Evolutionary conservation across 1,140 invertebrate genomes (phyloP).

Genomic region (Gonioctena quinquepunctata): DNA sequence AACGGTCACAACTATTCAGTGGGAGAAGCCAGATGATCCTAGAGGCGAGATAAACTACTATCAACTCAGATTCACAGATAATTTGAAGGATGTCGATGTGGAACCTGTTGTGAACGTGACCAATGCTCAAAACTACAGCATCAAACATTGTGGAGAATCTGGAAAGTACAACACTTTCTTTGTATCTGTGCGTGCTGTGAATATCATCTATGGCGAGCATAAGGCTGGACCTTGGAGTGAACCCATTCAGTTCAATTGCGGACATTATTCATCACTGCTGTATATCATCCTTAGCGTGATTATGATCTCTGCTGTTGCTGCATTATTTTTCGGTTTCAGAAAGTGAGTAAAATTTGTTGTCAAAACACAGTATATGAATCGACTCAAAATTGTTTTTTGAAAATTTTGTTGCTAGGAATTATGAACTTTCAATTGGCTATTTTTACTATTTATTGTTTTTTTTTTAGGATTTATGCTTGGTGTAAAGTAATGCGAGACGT

Average conservation of each 20-base stretch:
- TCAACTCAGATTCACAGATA: slow-evolving; percentile 54
- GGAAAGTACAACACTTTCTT: slow-evolving; percentile 44
- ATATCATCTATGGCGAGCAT: slow-evolving; percentile 23
- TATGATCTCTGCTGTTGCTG: not conserved
- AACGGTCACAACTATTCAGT: slow-evolving; percentile 59
- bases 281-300: not conserved
- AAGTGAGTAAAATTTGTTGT: too few species aligned
- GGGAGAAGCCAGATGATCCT: slow-evolving; percentile 61
- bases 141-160: slow-evolving; percentile 54
- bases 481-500: slow-evolving; percentile 61
- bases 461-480: slow-evolving; percentile 57
- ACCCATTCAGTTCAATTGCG: slow-evolving; percentile 18
- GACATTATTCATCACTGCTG: not conserved
- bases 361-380: too few species aligned
- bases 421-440: too few species aligned
- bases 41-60: slow-evolving; percentile 68
- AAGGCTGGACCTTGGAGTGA: slow-evolving; percentile 58
- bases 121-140: slow-evolving; percentile 32
- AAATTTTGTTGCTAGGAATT: too few species aligned
- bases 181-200: slow-evolving; percentile 35
- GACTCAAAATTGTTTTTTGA: too few species aligned
- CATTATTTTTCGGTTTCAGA: not conserved
- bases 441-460: too few species aligned
- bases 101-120: not conserved
- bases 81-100: not conserved